phyloP scores from a whole-genome alignment of 1,140 invertebrate species.

The Heliconius hermathena region DNA sequence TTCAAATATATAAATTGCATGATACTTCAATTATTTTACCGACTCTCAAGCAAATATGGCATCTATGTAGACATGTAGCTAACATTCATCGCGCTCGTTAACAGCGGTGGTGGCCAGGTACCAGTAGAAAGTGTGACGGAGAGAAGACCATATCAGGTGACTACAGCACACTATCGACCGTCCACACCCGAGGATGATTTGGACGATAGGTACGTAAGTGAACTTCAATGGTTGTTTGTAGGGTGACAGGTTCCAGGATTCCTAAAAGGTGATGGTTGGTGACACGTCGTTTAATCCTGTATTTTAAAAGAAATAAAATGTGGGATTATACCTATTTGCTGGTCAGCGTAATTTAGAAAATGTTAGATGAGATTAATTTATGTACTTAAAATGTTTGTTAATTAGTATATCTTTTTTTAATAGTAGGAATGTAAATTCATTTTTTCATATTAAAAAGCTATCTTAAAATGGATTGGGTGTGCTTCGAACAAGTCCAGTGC shows the following conservation, averaged over 20 bases:
- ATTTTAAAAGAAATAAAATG: neutral
- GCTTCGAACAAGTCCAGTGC: neutral
- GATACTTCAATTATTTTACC: neutral
- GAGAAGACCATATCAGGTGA: slow-evolving; percentile 40
- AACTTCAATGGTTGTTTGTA: neutral
- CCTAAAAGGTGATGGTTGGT: neutral
- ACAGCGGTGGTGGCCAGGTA: slow-evolving; percentile 49
- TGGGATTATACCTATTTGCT: neutral
- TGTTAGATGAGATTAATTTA: neutral
- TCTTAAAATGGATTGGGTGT: neutral
- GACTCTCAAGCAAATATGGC: neutral
- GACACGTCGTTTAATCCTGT: too few species aligned
- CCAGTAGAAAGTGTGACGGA: slow-evolving; percentile 43
- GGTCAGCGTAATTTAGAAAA: neutral
- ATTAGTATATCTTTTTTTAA: neutral
- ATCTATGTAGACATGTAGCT: slow-evolving; percentile 19
- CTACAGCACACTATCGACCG: slow-evolving; percentile 39
- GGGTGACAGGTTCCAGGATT: neutral
- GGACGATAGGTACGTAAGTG: slow-evolving; percentile 8
- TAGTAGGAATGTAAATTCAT: too few species aligned
- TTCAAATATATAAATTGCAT: neutral
- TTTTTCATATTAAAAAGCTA: neutral
- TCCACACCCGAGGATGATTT: slow-evolving; percentile 42
- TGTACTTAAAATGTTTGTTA: neutral
- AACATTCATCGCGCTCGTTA: slow-evolving; percentile 36